phyloP scores from a whole-genome alignment of 2,113 vertebrate species.

The Australoheros scitulus region DNA sequence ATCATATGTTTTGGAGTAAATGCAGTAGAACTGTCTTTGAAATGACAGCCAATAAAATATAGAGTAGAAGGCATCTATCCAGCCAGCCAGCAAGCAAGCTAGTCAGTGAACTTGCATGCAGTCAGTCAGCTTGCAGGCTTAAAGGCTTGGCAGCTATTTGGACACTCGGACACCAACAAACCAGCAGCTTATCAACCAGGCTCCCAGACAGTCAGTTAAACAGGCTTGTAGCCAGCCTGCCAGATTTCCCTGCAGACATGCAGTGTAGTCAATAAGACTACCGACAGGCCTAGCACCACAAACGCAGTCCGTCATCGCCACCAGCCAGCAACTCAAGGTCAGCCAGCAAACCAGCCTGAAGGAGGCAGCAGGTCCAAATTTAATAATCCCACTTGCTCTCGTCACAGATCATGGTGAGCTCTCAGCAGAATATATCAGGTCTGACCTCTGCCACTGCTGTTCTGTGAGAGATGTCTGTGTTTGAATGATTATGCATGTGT shows the following conservation, averaged over 20 bases:
- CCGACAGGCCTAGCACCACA: conserved; percentile 30
- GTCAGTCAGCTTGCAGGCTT: not conserved
- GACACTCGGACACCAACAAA: conserved; percentile 22
- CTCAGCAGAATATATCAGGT: conserved; percentile 62
- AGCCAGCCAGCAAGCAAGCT: not conserved
- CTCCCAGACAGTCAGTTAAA: conserved; percentile 8
- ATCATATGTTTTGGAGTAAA: not conserved
- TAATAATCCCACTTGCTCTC: conserved; percentile 65
- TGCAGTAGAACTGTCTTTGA: not conserved
- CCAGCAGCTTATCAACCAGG: conserved; percentile 30
- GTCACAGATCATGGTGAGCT: conserved; percentile 56
- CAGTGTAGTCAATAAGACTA: conserved; percentile 50
- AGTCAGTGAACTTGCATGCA: not conserved
- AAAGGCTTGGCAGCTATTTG: not conserved
- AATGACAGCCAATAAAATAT: conserved; percentile 39
- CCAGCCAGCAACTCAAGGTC: conserved; percentile 70
- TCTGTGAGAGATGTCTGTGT: conserved; percentile 28
- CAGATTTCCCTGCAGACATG: conserved; percentile 36
- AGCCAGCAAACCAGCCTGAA: conserved; percentile 50
- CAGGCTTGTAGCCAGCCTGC: conserved; percentile 3
- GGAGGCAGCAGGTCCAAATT: conserved; percentile 63
- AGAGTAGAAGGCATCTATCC: not conserved
- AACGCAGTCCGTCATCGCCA: conserved; percentile 34
- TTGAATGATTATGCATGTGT: conserved; percentile 13
- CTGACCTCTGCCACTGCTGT: conserved; percentile 56